Evolutionary conservation across 2,888 invertebrate genomes (phyloP).

Genomic region (Dryadula phaetusa): DNA sequence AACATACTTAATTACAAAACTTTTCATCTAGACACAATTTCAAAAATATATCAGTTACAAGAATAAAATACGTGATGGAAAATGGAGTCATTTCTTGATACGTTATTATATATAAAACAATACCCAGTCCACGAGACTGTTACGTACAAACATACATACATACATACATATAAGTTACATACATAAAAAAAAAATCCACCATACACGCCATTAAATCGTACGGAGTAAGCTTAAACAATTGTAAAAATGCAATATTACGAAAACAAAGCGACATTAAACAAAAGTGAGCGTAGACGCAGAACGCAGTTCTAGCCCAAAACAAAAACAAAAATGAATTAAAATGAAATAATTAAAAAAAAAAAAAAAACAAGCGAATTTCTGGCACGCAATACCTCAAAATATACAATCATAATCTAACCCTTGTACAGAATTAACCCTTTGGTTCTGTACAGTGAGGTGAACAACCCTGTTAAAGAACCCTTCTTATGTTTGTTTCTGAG

Average conservation of each 20-base stretch:
- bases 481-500: slow-evolving; percentile 52
- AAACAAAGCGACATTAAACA: slow-evolving; percentile 46
- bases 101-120: background rate
- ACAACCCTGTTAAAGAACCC: slow-evolving; percentile 78
- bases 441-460: slow-evolving; percentile 69
- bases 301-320: slow-evolving; percentile 63
- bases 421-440: slow-evolving; percentile 80
- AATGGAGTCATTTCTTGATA: too few relatives aligned
- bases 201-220: slow-evolving; percentile 8
- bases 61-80: too few relatives aligned
- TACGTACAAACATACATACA: background rate
- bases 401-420: slow-evolving; percentile 72
- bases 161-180: background rate
- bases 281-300: slow-evolving; percentile 47
- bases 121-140: too few relatives aligned
- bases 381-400: slow-evolving; percentile 66
- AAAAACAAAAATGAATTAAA: slow-evolving; percentile 27
- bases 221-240: slow-evolving; percentile 42
- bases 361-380: slow-evolving; percentile 61
- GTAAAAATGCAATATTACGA: slow-evolving; percentile 51
- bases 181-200: too few relatives aligned
- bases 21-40: too few relatives aligned
- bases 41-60: too few relatives aligned
- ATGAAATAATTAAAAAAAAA: slow-evolving; percentile 8
- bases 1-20: too few relatives aligned